Percentiles rank a stretch among this genome's conserved stretches.
These are phyloP conservation scores for Drosophila picticornis DNA, from an alignment of 2,888 invertebrate genomes.

Conservation along the genomic window DNA sequence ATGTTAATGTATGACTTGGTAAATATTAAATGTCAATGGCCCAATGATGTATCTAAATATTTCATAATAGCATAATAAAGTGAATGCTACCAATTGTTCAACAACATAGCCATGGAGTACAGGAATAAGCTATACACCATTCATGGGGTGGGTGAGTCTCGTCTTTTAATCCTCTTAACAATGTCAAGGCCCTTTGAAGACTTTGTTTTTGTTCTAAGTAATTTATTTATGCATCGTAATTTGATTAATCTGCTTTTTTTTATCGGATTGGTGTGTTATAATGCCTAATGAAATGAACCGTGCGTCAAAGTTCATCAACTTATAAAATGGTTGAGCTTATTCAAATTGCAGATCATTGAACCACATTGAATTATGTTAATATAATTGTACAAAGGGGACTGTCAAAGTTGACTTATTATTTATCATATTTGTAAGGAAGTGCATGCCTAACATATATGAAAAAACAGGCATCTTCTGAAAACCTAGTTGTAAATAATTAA, in stretches of 20 bases:
- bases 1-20: background rate
- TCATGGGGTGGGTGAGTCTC: background rate
- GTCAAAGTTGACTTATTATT: background rate
- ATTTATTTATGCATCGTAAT: conserved; percentile 17
- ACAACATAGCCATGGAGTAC: background rate
- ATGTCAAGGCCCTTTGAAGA: conserved; percentile 1
- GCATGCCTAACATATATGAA: background rate
- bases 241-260: conserved; percentile 16
- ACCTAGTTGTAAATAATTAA: too few species aligned
- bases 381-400: background rate
- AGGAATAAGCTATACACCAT: background rate
- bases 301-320: conserved; percentile 1
- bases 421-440: background rate
- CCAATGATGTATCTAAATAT: background rate
- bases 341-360: background rate
- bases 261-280: conserved; percentile 16
- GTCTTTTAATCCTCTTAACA: conserved; percentile 4
- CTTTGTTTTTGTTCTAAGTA: background rate
- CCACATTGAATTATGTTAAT: background rate
- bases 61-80: background rate
- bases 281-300: background rate
- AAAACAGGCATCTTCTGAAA: background rate
- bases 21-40: background rate
- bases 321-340: background rate
- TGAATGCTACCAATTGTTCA: background rate